Percentiles rank a stretch among this genome's conserved stretches.
These are phyloP conservation scores for Spermophilus dauricus DNA, from an alignment of 2,113 vertebrate species.

Conservation along the genomic window DNA sequence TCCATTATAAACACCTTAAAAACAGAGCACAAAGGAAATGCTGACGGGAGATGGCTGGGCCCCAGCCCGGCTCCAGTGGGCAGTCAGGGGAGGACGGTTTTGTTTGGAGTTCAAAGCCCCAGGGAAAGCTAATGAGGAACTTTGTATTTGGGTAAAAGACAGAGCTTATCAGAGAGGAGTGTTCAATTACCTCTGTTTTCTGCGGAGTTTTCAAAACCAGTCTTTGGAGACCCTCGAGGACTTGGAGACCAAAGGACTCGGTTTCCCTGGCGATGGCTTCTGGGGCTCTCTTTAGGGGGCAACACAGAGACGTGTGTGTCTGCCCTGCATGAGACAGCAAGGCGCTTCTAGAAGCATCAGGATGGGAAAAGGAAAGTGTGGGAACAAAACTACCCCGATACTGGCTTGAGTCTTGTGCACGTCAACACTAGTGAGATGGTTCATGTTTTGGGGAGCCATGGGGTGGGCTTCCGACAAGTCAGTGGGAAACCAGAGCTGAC, in stretches of 20 bases:
- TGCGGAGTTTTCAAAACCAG: neutral
- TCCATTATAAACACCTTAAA: conserved; percentile 56
- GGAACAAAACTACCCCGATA: neutral
- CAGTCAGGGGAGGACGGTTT: neutral
- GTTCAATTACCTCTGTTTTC: neutral
- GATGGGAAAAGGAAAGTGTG: neutral
- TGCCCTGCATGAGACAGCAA: neutral
- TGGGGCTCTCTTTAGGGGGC: neutral
- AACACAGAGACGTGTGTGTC: neutral
- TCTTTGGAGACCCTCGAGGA: neutral
- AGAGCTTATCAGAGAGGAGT: neutral
- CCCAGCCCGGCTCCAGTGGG: neutral
- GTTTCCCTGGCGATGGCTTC: neutral
- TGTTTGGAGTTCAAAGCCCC: conserved; percentile 59
- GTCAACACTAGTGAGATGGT: neutral
- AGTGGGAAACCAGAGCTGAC: neutral
- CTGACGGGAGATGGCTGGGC: neutral
- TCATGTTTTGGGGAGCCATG: neutral
- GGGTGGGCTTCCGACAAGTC: neutral
- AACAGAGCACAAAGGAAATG: neutral
- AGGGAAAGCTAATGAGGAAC: neutral
- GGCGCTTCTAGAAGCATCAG: too few relatives aligned
- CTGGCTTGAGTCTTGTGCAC: neutral
- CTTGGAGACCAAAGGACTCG: neutral
- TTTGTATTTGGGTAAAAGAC: conserved; percentile 44